Evolutionary conservation across 2,113 vertebrate species (phyloP).

Genomic region (Mastomys natalensis): DNA sequence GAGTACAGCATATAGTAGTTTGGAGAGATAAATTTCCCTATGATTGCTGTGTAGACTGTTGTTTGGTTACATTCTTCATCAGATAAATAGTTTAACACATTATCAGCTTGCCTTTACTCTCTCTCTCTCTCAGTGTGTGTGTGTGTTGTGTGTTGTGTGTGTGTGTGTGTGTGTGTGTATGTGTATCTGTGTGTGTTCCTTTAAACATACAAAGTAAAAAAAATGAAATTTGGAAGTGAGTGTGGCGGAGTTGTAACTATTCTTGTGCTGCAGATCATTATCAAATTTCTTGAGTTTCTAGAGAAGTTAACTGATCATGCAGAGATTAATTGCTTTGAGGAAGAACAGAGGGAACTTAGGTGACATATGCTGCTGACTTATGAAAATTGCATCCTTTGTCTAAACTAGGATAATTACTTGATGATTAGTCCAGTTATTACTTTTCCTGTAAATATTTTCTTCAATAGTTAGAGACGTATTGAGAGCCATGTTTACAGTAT

Average conservation of each 20-base stretch:
- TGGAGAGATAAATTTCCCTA: conserved; percentile 40
- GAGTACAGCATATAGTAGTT: background rate
- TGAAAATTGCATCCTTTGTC: conserved; percentile 31
- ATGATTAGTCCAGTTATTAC: background rate
- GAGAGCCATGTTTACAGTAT: background rate
- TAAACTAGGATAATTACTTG: background rate
- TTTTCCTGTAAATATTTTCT: background rate
- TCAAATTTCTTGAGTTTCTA: background rate
- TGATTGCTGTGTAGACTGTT: background rate
- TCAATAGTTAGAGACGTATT: conserved; percentile 15
- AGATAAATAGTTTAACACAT: background rate
- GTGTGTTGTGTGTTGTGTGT: background rate
- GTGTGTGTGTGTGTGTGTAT: background rate
- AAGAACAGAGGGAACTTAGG: background rate
- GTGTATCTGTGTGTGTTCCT: background rate
- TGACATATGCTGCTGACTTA: background rate
- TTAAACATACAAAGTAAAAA: background rate
- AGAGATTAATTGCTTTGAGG: background rate
- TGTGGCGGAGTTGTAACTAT: background rate
- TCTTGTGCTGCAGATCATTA: background rate
- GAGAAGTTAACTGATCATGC: background rate
- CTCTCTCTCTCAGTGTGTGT: too few species aligned
- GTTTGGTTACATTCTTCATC: background rate
- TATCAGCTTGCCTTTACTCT: background rate
- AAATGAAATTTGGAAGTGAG: conserved; percentile 26